Evolutionary conservation across 2,888 invertebrate species (phyloP), one percentile per base, ranked within the genome.

Genomic region (Thecophora atra): DNA sequence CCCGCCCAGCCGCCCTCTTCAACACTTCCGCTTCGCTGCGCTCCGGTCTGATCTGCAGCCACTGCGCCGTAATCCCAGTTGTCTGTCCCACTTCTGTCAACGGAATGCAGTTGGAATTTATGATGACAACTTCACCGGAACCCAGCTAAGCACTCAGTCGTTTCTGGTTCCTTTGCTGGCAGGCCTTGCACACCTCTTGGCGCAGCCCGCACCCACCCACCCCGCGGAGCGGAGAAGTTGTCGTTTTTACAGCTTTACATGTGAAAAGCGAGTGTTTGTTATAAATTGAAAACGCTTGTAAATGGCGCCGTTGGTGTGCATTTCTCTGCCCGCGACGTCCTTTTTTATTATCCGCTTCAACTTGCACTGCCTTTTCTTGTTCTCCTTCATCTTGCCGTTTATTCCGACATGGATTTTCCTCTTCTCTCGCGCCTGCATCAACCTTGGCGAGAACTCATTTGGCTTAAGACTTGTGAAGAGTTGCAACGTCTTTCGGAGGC

Each of bases 31-130:
- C n/a, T 13, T 11, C 21, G 17, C 58, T 28, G n/a, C n/a, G n/a
- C n/a, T 28, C 28, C 15, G 19, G 15, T 21, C 24, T 56, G 21
- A 2, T 26, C 19, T 64, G 42, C 44, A 44, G 64, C 42, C 24
- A 28, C 11, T 19, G 30, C 30, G 28, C n/a, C 11, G 19, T 13
- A n/a, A 13, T 63, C 42, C 42, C 58, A n/a, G 2, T 21, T 63
- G 42, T 47, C 42, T 42, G 62, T 69, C 30, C 60, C 60, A 30
- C 51, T 69, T 60, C 60, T 69, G 60, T 60, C 69, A 69, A 69
- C 60, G 69, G 60, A 60, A 69, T 58, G 60, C 69, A 69, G 58
- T 60, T 44, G 69, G 69, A 60, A 69, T 69, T 69, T 62, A 60
- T 69, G 69, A 69, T 58, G 69, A 60, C 69, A 69, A 58, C 60